These are phyloP conservation scores for Temnothorax ravouxi DNA, from an alignment of 2,888 invertebrate genomes.

Conservation along the genomic window DNA sequence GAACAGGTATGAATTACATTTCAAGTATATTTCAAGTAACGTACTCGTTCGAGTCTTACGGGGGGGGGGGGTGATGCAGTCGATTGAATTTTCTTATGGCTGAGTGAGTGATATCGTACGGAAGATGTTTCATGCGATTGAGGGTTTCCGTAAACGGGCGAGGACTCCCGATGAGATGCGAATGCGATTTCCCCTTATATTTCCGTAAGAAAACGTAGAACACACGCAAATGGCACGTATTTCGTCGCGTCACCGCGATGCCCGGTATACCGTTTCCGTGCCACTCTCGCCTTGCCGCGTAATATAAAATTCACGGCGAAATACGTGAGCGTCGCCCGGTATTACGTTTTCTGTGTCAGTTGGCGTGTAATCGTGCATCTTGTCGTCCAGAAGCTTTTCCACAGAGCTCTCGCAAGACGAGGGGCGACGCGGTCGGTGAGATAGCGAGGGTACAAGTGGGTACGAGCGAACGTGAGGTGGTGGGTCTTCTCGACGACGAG, in stretches of 20 bases:
- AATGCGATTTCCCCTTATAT: background rate
- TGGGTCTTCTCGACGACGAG: background rate
- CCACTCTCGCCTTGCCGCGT: constrained; percentile 13
- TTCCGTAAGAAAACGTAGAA: background rate
- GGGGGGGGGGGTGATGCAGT: no score
- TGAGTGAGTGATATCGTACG: background rate
- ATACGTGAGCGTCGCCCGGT: constrained; percentile 16
- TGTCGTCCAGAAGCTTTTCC: constrained; percentile 26
- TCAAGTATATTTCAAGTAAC: background rate
- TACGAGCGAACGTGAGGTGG: background rate
- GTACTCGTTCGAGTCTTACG: background rate
- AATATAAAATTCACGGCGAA: constrained; percentile 13
- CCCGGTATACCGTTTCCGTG: background rate
- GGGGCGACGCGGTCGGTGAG: background rate
- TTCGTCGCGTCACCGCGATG: background rate
- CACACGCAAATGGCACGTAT: background rate
- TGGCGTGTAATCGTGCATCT: constrained; percentile 39
- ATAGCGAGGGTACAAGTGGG: background rate
- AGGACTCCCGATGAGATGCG: background rate
- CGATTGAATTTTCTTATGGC: background rate
- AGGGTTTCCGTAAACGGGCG: background rate
- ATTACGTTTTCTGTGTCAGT: constrained; percentile 44
- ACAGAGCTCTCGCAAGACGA: constrained; percentile 20
- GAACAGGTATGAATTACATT: background rate
- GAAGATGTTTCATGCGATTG: constrained; percentile 10